Conservation (phyloP, 2,113 vertebrate species). For the Campylomormyrus tamandua region DNA sequence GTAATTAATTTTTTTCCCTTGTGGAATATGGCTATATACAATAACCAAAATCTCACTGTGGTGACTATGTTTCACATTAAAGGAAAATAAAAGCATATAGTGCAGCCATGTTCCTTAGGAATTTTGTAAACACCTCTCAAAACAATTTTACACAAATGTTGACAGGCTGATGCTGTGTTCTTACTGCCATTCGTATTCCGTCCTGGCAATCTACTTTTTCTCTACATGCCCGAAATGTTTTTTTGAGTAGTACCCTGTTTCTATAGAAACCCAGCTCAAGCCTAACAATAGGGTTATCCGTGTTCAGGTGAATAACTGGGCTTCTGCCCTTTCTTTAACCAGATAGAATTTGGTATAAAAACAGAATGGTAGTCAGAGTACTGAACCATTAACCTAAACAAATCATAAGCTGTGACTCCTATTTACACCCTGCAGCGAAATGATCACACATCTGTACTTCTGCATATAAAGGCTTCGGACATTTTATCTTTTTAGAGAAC, state of each 20-base stretch:
- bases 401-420: neutral
- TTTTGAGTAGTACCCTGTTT: neutral
- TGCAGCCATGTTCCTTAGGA: neutral
- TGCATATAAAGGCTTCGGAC: neutral
- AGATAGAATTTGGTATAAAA: neutral
- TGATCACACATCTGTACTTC: neutral
- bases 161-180: neutral
- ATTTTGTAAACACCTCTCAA: neutral
- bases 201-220: neutral
- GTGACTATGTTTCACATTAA: neutral
- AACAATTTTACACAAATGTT: neutral
- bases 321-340: neutral
- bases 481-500: neutral
- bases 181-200: neutral
- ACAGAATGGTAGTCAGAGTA: neutral
- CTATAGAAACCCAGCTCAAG: constrained; percentile 16
- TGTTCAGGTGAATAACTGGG: neutral
- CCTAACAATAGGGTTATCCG: constrained; percentile 4
- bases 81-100: neutral
- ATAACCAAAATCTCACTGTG: neutral
- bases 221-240: neutral
- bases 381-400: neutral
- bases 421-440: neutral
- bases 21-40: neutral
- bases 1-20: neutral